Conservation (phyloP, 2,797 vertebrate species). For the Simalia tracyae region DNA sequence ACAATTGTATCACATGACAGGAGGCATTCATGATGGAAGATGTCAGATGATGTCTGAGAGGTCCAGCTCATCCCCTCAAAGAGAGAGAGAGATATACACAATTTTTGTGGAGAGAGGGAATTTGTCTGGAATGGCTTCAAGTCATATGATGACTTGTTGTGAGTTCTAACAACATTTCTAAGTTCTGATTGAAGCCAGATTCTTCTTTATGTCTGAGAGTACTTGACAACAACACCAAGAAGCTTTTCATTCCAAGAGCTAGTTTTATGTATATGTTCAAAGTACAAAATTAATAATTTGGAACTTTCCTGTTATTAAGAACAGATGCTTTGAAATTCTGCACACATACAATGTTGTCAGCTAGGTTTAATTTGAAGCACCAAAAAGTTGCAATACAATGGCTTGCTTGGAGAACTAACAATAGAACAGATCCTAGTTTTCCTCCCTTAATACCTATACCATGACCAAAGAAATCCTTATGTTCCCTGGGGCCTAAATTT, state of each 20-base stretch:
- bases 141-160: constrained; percentile 23
- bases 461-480: background rate
- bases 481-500: background rate
- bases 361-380: constrained; percentile 42
- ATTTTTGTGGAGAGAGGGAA: background rate
- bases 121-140: background rate
- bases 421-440: background rate
- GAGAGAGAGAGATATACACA: constrained; percentile 6
- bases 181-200: constrained; percentile 12
- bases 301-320: constrained; percentile 33
- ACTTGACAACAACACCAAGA: background rate
- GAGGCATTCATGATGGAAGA: background rate
- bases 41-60: background rate
- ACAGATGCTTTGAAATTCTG: constrained; percentile 42
- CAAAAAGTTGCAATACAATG: constrained; percentile 18
- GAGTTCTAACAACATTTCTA: background rate
- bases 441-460: background rate
- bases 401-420: background rate
- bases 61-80: too few species aligned
- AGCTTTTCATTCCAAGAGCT: constrained; percentile 4
- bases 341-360: constrained; percentile 25
- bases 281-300: constrained; percentile 50
- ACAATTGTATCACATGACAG: background rate
- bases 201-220: background rate
- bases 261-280: constrained; percentile 34